Percentiles rank a stretch among this genome's conserved stretches.
These are phyloP conservation scores for Cheiracanthium punctorium DNA, from an alignment of 2,888 invertebrate genomes.

Conservation along the genomic window DNA sequence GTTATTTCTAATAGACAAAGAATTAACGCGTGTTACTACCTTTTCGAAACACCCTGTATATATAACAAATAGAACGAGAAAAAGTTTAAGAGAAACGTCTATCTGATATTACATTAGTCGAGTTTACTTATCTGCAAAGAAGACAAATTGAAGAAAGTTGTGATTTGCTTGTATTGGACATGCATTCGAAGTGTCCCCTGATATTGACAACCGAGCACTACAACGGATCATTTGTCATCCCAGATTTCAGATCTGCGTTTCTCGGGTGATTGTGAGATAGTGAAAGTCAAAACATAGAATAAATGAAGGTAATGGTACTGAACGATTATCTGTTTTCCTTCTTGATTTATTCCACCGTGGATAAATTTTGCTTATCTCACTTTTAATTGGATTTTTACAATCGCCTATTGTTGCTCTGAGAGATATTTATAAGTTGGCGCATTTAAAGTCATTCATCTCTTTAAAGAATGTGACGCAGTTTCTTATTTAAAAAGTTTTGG, in stretches of 20 bases:
- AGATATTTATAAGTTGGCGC: too few relatives aligned
- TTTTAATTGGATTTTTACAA: neutral
- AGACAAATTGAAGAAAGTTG: neutral
- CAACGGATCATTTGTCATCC: neutral
- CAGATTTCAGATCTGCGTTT: neutral
- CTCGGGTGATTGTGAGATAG: neutral
- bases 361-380: neutral
- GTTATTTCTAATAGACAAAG: too few relatives aligned
- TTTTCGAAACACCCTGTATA: too few relatives aligned
- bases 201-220: neutral
- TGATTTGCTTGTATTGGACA: neutral
- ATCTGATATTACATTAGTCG: too few relatives aligned
- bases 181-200: conserved; percentile 2
- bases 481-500: too few relatives aligned
- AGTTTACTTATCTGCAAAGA: too few relatives aligned
- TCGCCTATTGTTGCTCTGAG: neutral
- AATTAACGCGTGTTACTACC: too few relatives aligned
- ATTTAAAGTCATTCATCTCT: too few relatives aligned
- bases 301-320: neutral
- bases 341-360: neutral
- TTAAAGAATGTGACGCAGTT: too few relatives aligned
- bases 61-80: too few relatives aligned
- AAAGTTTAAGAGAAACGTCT: too few relatives aligned
- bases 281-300: neutral
- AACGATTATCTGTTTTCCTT: neutral